Evolutionary conservation across 2,888 invertebrate genomes (phyloP).

Genomic region (Parthenolecanium corni): DNA sequence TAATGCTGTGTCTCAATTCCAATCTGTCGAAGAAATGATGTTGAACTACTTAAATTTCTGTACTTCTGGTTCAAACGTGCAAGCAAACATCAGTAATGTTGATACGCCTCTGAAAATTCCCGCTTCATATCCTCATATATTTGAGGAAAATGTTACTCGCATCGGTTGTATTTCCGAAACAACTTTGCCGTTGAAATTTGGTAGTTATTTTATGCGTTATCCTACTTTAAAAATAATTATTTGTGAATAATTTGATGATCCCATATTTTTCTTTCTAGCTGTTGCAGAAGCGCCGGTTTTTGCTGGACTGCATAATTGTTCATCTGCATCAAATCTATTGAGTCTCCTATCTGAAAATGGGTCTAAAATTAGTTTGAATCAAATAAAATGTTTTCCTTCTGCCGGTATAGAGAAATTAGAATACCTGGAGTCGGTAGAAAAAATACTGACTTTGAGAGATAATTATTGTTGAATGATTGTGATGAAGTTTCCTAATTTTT

Average conservation of each 20-base stretch:
- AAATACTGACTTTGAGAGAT: constrained; percentile 16
- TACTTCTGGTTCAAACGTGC: not conserved
- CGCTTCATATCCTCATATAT: constrained; percentile 21
- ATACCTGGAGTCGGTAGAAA: constrained; percentile 11
- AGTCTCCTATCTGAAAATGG: constrained; percentile 5
- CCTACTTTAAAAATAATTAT: not conserved
- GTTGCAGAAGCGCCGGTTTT: constrained; percentile 13
- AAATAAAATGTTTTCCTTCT: constrained; percentile 2
- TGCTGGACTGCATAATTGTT: constrained; percentile 14
- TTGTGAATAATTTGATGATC: not conserved
- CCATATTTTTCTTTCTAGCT: constrained; percentile 1
- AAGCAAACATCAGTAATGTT: not conserved
- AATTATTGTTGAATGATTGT: not conserved
- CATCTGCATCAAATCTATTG: not conserved
- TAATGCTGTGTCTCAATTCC: constrained; percentile 8
- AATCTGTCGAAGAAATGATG: constrained; percentile 9
- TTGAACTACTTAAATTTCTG: constrained; percentile 6
- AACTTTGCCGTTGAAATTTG: constrained; percentile 4
- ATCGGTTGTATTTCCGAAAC: constrained; percentile 6
- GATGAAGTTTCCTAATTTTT: too few relatives aligned
- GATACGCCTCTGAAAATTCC: constrained; percentile 17
- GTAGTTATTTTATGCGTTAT: constrained; percentile 1
- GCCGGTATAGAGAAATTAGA: constrained; percentile 10
- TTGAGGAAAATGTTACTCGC: constrained; percentile 16
- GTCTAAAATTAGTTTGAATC: constrained; percentile 7